Conservation (phyloP, 1,140 invertebrate genomes). For the Caerostris extrusa region DNA sequence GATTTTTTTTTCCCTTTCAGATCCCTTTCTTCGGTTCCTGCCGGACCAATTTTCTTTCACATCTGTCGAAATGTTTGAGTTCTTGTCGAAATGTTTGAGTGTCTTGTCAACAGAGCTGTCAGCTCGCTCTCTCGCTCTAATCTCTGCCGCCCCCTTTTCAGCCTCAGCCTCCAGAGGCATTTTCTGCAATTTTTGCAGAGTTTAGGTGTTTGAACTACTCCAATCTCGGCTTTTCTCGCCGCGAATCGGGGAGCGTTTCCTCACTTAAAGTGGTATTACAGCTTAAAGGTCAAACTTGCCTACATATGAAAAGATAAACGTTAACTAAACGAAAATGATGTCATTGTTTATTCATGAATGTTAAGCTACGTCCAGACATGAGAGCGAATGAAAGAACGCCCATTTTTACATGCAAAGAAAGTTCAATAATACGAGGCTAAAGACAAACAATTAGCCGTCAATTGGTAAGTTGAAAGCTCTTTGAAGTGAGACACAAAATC, state of each 20-base stretch:
- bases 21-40: not conserved
- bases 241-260: not conserved
- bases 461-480: too few species aligned
- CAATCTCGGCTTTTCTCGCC: not conserved
- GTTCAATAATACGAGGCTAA: too few species aligned
- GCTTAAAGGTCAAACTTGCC: too few species aligned
- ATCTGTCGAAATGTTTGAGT: slow-evolving; percentile 27
- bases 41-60: slow-evolving; percentile 19
- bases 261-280: not conserved
- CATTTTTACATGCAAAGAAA: too few species aligned
- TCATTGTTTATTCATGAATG: too few species aligned
- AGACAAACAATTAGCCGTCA: too few species aligned
- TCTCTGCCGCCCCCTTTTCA: not conserved
- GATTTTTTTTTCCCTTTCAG: not conserved
- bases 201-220: not conserved
- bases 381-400: too few species aligned
- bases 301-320: too few species aligned
- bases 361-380: too few species aligned
- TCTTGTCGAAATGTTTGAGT: too few species aligned
- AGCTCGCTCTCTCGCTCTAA: not conserved
- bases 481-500: too few species aligned
- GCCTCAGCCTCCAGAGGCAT: not conserved
- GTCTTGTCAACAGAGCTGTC: not conserved
- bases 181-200: not conserved
- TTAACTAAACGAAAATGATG: too few species aligned